Evolutionary conservation across 1,140 invertebrate species (phyloP).

Genomic region (Druon quercuslanigerum): DNA sequence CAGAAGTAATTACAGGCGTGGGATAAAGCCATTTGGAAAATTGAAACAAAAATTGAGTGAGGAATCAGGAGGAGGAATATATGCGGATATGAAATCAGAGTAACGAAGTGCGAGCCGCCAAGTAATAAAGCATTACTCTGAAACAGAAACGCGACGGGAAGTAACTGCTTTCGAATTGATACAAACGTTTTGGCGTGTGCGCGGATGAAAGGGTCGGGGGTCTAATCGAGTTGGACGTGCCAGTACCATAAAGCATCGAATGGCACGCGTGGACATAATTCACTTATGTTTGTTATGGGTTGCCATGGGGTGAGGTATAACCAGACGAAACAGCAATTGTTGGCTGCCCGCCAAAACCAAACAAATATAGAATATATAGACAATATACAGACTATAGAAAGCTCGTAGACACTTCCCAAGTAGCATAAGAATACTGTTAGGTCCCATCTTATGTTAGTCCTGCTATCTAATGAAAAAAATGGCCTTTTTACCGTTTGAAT

Average conservation of each 20-base stretch:
- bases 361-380: constrained; percentile 57
- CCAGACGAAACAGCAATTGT: constrained; percentile 65
- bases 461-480: too few relatives aligned
- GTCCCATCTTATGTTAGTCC: too few relatives aligned
- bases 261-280: constrained; percentile 71
- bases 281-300: constrained; percentile 74
- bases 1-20: constrained; percentile 43
- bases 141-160: constrained; percentile 41
- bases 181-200: constrained; percentile 36
- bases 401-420: background rate
- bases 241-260: constrained; percentile 64
- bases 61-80: constrained; percentile 16
- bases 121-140: constrained; percentile 43
- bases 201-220: constrained; percentile 41
- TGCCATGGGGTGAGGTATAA: constrained; percentile 71
- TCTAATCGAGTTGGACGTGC: constrained; percentile 62
- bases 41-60: constrained; percentile 31
- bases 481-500: too few relatives aligned
- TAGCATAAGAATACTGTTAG: too few relatives aligned
- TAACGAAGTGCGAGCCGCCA: constrained; percentile 32
- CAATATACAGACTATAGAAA: background rate
- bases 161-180: constrained; percentile 46
- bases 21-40: constrained; percentile 51
- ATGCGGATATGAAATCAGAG: constrained; percentile 8
- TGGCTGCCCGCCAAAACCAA: constrained; percentile 68